phyloP scores from a whole-genome alignment of 2,797 vertebrate species.

The Atherinosoma microstoma region DNA sequence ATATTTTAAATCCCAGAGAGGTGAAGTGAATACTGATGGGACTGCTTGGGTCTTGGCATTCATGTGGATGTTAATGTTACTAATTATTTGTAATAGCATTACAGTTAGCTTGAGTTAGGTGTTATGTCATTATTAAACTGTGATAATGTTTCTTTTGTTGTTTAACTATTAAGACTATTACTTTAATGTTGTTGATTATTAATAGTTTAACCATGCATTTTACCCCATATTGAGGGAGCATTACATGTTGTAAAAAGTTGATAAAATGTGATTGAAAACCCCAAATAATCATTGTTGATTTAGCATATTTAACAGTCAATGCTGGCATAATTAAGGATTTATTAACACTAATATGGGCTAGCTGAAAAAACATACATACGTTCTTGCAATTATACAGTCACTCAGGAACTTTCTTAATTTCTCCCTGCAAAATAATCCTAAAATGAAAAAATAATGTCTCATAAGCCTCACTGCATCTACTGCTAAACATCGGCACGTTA shows the following conservation, averaged over 20 bases:
- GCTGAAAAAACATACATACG: neutral
- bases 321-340: neutral
- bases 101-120: neutral
- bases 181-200: neutral
- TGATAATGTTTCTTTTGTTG: neutral
- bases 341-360: neutral
- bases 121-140: neutral
- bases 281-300: neutral
- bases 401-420: neutral
- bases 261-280: neutral
- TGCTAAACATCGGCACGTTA: neutral
- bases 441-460: neutral
- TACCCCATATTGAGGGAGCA: neutral
- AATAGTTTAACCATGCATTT: neutral
- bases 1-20: too few relatives aligned
- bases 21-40: too few relatives aligned
- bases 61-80: too few relatives aligned
- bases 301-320: neutral
- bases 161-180: neutral
- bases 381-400: neutral
- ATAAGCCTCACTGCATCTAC: neutral
- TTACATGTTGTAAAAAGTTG: neutral
- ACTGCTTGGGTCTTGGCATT: too few relatives aligned
- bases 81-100: neutral
- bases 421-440: neutral